Conservation (phyloP, 2,888 invertebrate genomes). For the Syrista parreyssii region DNA sequence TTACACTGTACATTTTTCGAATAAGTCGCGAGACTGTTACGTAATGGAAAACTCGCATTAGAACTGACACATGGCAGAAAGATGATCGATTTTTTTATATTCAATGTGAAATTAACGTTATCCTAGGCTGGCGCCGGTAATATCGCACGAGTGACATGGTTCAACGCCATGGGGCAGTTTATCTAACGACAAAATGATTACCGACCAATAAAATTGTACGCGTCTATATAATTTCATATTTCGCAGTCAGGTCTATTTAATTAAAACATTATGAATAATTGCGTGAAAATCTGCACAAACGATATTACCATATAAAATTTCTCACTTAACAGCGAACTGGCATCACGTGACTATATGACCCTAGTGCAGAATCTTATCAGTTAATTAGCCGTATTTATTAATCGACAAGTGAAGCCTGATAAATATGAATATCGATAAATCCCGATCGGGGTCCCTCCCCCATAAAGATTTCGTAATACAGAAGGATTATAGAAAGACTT, state of each 20-base stretch:
- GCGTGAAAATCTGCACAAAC: background rate
- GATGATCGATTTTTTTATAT: background rate
- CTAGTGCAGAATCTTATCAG: no score
- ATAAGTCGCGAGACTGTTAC: background rate
- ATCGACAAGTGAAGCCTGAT: background rate
- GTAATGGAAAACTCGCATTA: background rate
- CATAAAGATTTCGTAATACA: background rate
- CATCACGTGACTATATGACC: background rate
- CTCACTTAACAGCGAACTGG: background rate
- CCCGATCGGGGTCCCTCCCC: no score
- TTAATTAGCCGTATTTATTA: background rate
- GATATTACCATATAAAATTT: background rate
- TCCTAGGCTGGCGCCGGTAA: background rate
- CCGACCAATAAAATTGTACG: background rate
- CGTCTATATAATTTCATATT: background rate
- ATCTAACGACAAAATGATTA: background rate
- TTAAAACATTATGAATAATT: background rate
- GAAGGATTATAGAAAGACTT: no score
- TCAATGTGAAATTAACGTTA: background rate
- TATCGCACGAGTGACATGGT: background rate
- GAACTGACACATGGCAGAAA: background rate
- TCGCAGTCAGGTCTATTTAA: background rate
- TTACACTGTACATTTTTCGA: background rate
- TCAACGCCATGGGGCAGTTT: background rate
- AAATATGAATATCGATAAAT: background rate